Percentiles rank a stretch among this genome's conserved stretches.
Evolutionary conservation across 2,113 vertebrate species (phyloP).

Genomic region (Ibidorhyncha struthersii): DNA sequence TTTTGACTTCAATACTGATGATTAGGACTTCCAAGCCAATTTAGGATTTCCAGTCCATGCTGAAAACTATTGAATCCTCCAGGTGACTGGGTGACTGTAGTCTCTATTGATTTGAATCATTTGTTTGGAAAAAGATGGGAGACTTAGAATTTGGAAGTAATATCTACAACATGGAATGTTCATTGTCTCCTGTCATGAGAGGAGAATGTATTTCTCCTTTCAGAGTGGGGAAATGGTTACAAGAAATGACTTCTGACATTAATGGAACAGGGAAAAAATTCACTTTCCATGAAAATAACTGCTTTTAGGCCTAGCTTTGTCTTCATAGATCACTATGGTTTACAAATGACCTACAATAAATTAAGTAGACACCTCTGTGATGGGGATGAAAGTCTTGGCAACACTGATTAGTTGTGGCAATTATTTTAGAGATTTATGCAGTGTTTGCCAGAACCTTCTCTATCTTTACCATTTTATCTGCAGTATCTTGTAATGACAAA

Average conservation of each 20-base stretch:
- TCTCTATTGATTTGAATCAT: neutral
- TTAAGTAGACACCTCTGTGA: constrained; percentile 33
- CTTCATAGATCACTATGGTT: constrained; percentile 54
- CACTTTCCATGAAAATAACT: constrained; percentile 63
- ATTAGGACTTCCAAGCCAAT: neutral
- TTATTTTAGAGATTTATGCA: constrained; percentile 57
- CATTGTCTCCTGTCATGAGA: constrained; percentile 29
- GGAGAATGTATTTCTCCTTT: constrained; percentile 40
- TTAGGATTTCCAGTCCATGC: neutral
- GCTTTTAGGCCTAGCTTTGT: constrained; percentile 59
- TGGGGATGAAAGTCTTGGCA: constrained; percentile 47
- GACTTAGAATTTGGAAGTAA: constrained; percentile 7
- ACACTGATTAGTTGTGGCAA: constrained; percentile 56
- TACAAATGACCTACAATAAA: constrained; percentile 63
- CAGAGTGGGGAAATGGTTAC: constrained; percentile 20
- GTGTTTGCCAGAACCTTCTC: constrained; percentile 28
- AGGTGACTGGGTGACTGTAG: neutral
- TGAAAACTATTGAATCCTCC: neutral
- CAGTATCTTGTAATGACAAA: neutral
- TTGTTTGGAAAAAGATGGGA: neutral
- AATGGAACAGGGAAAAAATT: constrained; percentile 39
- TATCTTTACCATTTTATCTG: neutral
- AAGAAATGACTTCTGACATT: constrained; percentile 61
- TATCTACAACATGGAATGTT: neutral
- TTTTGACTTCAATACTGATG: neutral